phyloP scores from a whole-genome alignment of 2,797 vertebrate species.

The Callimico goeldii region DNA sequence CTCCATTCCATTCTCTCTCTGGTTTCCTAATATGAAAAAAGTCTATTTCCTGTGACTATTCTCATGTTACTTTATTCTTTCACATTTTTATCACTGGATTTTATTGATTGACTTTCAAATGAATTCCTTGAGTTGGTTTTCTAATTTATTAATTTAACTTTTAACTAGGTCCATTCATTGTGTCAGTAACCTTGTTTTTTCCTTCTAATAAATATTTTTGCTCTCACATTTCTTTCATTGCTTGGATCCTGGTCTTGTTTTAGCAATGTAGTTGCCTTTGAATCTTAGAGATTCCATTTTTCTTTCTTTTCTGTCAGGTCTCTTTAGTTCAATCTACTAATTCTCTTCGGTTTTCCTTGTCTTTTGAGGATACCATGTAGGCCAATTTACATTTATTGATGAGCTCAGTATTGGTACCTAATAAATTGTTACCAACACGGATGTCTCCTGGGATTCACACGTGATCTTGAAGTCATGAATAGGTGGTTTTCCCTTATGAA shows the following conservation, averaged over 20 bases:
- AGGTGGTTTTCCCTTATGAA: background rate
- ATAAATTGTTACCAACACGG: background rate
- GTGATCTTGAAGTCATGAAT: background rate
- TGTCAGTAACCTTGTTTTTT: background rate
- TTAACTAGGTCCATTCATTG: background rate
- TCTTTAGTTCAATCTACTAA: background rate
- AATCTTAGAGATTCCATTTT: background rate
- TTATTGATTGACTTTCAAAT: background rate
- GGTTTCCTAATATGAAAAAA: background rate
- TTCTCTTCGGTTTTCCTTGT: background rate
- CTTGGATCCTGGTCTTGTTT: background rate
- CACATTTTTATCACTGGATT: background rate
- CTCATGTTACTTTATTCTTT: background rate
- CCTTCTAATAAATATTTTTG: background rate
- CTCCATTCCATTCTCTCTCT: background rate
- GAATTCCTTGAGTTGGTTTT: background rate
- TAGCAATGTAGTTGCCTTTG: background rate
- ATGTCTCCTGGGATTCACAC: background rate
- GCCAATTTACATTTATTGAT: background rate
- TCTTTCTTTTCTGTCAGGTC: background rate
- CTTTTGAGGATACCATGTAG: background rate
- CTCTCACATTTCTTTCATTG: background rate
- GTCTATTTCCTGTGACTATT: background rate
- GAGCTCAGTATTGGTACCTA: background rate
- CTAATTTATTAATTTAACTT: slow-evolving; percentile 9